Evolutionary conservation across 37 sponge, comb jelly and placozoan species (phyloP).

Genomic region (Chondrosia reniformis): DNA sequence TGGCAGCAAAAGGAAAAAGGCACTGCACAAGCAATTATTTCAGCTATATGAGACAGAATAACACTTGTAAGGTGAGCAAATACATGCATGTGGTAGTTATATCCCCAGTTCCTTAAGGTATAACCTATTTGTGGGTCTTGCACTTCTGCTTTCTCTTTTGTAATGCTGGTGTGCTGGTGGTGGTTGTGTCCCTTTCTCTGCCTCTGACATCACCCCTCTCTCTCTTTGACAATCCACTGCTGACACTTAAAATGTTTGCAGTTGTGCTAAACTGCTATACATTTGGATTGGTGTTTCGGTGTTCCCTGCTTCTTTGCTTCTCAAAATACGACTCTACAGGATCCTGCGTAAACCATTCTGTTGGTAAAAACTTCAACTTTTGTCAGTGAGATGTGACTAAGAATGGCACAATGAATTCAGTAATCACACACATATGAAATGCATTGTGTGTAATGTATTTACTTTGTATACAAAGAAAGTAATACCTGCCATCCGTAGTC

Average conservation of each 20-base stretch:
- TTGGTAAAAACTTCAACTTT: neutral
- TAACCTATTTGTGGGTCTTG: too few relatives aligned
- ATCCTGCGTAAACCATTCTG: conserved; percentile 14
- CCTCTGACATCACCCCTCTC: conserved; percentile 1
- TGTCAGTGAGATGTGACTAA: neutral
- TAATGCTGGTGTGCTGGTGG: too few relatives aligned
- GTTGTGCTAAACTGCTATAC: neutral
- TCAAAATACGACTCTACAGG: conserved; percentile 22
- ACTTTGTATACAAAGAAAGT: too few relatives aligned
- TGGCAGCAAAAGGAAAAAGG: neutral
- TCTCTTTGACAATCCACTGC: neutral
- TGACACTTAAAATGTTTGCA: neutral
- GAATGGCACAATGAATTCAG: neutral
- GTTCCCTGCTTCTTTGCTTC: conserved; percentile 7
- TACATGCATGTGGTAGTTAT: too few relatives aligned
- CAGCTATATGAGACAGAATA: too few relatives aligned
- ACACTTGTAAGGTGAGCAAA: too few relatives aligned
- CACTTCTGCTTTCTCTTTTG: too few relatives aligned
- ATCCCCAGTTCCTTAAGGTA: too few relatives aligned
- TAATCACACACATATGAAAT: too few relatives aligned
- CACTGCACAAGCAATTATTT: neutral
- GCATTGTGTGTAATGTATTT: too few relatives aligned
- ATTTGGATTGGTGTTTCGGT: conserved; percentile 10
- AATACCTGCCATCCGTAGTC: neutral
- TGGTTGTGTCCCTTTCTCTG: conserved; percentile 4